Evolutionary conservation across 2,113 vertebrate genomes (phyloP).

Genomic region (Tympanuchus pallidicinctus): DNA sequence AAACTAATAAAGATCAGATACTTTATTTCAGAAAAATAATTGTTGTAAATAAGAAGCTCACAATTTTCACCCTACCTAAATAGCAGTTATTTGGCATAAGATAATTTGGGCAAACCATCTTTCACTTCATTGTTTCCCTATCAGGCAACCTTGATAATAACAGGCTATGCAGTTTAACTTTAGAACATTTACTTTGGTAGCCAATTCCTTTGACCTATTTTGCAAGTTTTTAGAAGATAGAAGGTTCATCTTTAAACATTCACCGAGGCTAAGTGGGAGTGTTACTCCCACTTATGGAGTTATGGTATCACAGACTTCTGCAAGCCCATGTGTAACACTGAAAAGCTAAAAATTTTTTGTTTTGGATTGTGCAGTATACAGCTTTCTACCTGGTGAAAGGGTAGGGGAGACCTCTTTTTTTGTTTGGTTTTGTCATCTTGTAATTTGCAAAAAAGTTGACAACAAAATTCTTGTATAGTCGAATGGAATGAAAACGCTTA

Average conservation of each 20-base stretch:
- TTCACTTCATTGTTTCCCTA: background rate
- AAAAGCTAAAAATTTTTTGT: background rate
- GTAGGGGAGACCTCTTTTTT: background rate
- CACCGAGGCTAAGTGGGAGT: background rate
- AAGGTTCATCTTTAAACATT: background rate
- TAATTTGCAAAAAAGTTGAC: background rate
- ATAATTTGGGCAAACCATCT: background rate
- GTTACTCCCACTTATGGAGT: background rate
- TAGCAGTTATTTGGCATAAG: background rate
- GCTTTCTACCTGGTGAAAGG: background rate
- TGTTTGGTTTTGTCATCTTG: background rate
- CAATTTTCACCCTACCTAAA: background rate
- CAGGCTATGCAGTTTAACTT: background rate
- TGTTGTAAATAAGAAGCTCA: background rate
- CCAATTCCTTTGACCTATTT: background rate
- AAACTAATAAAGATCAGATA: background rate
- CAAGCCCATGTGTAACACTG: background rate
- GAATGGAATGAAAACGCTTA: background rate
- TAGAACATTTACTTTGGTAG: background rate
- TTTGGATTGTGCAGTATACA: background rate
- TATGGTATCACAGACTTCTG: background rate
- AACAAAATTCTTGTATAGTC: background rate
- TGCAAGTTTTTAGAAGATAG: background rate
- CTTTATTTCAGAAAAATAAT: background rate
- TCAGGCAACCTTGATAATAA: background rate